These are phyloP conservation scores for Elysia crispata DNA, from an alignment of 2,888 invertebrate genomes.

Conservation along the genomic window DNA sequence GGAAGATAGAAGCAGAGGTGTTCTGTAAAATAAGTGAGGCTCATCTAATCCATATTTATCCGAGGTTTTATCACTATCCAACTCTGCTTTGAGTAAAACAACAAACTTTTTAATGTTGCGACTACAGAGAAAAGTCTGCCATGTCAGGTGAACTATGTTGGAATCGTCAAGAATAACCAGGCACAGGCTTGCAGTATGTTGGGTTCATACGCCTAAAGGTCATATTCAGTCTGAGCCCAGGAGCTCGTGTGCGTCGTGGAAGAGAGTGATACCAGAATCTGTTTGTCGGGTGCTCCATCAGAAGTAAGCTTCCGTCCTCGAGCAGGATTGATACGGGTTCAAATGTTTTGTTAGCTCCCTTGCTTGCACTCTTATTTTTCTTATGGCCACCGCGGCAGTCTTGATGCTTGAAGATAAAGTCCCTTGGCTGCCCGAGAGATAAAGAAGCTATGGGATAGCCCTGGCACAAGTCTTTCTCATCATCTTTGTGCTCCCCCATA, in stretches of 20 bases:
- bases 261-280: conserved; percentile 85
- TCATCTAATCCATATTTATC: no score
- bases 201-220: conserved; percentile 65
- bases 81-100: no score
- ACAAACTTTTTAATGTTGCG: no score
- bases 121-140: background rate
- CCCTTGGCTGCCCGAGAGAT: conserved; percentile 83
- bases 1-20: no score
- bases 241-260: conserved; percentile 81
- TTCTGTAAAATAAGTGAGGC: no score
- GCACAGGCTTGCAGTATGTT: conserved; percentile 45
- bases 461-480: conserved; percentile 83
- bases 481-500: conserved; percentile 86
- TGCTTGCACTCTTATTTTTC: conserved; percentile 57
- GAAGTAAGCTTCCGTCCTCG: conserved; percentile 83
- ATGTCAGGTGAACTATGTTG: background rate
- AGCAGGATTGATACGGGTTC: conserved; percentile 80
- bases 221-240: conserved; percentile 83
- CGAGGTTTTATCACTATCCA: background rate
- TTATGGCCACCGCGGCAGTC: conserved; percentile 57
- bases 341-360: conserved; percentile 74
- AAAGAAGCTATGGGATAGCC: conserved; percentile 84
- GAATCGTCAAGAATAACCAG: conserved; percentile 11
- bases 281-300: conserved; percentile 87
- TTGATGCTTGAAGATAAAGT: conserved; percentile 83